Conservation (phyloP, 1,140 invertebrate species). For the Calliphora vicina region DNA sequence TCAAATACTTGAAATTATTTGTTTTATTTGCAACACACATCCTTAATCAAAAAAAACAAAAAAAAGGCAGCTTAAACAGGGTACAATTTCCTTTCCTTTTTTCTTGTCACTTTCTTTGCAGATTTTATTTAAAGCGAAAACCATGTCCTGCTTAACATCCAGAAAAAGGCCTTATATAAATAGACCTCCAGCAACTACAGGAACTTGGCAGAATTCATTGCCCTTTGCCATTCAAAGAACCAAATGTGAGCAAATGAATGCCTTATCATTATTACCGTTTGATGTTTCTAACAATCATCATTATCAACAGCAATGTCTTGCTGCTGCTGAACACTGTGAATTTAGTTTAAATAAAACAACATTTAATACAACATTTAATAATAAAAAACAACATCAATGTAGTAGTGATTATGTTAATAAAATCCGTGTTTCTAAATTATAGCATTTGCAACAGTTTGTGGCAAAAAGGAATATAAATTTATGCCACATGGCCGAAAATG, state of each 20-base stretch:
- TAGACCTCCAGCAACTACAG: not conserved
- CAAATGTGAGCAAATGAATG: too few species aligned
- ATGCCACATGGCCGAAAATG: not conserved
- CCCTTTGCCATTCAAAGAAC: too few species aligned
- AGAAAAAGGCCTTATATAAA: not conserved
- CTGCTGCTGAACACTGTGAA: not conserved
- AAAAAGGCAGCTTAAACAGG: not conserved
- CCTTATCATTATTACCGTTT: not conserved
- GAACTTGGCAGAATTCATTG: too few species aligned
- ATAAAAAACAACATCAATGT: constrained; percentile 22
- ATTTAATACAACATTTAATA: not conserved
- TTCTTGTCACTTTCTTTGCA: constrained; percentile 15
- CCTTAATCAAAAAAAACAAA: not conserved
- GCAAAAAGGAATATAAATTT: not conserved
- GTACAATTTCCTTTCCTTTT: not conserved
- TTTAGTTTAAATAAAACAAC: not conserved
- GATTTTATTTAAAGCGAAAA: not conserved
- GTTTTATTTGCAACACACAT: not conserved
- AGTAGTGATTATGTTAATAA: constrained; percentile 18
- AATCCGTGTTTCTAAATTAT: constrained; percentile 14
- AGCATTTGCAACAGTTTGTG: constrained; percentile 7
- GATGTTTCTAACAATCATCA: too few species aligned
- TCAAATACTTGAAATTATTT: not conserved
- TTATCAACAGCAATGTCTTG: not conserved
- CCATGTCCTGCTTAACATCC: not conserved